Conservation (phyloP, 2,888 invertebrate species). For the Lasius platythorax region DNA sequence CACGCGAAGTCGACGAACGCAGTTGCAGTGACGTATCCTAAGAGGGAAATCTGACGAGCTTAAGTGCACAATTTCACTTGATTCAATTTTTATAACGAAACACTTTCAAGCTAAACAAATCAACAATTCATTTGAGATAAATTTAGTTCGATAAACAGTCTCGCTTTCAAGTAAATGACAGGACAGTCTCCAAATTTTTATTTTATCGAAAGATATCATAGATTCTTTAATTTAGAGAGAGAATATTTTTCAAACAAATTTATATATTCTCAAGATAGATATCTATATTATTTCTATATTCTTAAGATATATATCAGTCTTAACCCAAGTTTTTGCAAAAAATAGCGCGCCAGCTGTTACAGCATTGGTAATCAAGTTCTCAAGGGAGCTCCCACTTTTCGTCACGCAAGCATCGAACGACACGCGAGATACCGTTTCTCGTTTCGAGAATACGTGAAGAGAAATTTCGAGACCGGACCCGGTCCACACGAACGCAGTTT, state of each 20-base stretch:
- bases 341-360: neutral
- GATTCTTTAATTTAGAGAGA: neutral
- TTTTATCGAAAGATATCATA: neutral
- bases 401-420: constrained; percentile 15
- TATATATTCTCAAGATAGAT: neutral
- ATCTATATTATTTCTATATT: neutral
- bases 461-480: constrained; percentile 21
- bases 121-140: constrained; percentile 4
- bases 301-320: neutral
- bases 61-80: constrained; percentile 22
- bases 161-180: neutral
- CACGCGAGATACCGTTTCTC: constrained; percentile 17
- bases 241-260: neutral
- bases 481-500: constrained; percentile 2
- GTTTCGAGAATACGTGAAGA: neutral
- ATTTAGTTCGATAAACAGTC: neutral
- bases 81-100: constrained; percentile 43
- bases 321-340: neutral
- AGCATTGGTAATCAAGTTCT: neutral
- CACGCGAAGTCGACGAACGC: constrained; percentile 47
- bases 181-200: neutral
- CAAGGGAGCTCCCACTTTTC: neutral
- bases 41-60: constrained; percentile 39
- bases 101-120: neutral
- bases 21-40: constrained; percentile 17